Percentiles rank a stretch among this genome's conserved stretches.
Evolutionary conservation across 2,797 vertebrate genomes (phyloP).

Genomic region (Chelon labrosus): DNA sequence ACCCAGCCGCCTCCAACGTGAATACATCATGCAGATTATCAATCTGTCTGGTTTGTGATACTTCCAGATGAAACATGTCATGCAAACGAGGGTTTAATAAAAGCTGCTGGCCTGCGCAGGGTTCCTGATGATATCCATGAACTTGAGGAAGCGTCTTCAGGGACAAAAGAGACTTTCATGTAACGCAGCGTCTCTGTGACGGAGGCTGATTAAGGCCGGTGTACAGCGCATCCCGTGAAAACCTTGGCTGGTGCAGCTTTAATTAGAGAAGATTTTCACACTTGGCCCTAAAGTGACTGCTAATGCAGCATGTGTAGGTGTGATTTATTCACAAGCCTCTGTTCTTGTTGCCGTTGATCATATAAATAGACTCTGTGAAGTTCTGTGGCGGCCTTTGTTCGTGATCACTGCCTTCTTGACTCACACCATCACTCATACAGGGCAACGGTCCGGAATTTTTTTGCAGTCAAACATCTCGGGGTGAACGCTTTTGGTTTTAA

Average conservation of each 20-base stretch:
- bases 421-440: slow-evolving; percentile 13
- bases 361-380: slow-evolving; percentile 41
- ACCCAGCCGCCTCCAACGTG: too few relatives aligned
- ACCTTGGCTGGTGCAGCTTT: slow-evolving; percentile 29
- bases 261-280: slow-evolving; percentile 49
- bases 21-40: too few relatives aligned
- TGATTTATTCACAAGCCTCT: slow-evolving; percentile 42
- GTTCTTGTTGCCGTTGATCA: slow-evolving; percentile 34
- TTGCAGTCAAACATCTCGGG: not conserved
- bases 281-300: slow-evolving; percentile 26
- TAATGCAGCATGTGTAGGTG: slow-evolving; percentile 49
- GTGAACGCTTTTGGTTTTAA: not conserved
- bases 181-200: not conserved
- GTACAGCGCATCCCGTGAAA: slow-evolving; percentile 2
- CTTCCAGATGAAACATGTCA: not conserved
- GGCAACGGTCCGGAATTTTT: slow-evolving; percentile 22
- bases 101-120: not conserved
- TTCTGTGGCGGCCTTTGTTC: slow-evolving; percentile 18
- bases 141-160: not conserved
- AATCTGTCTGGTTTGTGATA: not conserved
- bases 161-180: not conserved
- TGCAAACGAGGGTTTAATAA: not conserved
- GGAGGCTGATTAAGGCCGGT: not conserved
- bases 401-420: slow-evolving; percentile 12
- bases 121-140: not conserved